Evolutionary conservation across 2,888 invertebrate species (phyloP), one percentile per base, ranked within the genome.

Genomic region (Heliconius hortense): DNA sequence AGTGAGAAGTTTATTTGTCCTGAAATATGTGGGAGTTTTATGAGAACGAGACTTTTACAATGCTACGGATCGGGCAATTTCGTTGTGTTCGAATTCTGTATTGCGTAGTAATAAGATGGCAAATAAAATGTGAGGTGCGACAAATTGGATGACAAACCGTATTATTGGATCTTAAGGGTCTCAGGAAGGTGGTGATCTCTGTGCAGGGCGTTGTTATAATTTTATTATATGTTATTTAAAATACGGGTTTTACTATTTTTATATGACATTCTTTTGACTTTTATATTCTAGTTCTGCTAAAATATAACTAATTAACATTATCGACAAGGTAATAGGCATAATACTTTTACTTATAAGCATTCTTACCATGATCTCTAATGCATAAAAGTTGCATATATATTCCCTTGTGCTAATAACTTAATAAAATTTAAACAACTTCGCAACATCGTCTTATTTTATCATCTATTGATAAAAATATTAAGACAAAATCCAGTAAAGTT

Each of bases 11-110:
- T 94, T 93, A 93, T 93, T 93, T 92, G 92, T 92, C 92, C 88
- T 92, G 91, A 92, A 92, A 93, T 92, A 92, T 94, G 93, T 90
- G 92, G 91, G 90, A 91, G 90, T 92, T 93, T 93, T 93, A 93
- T 89, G 92, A 88, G 88, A 87, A 86, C 83, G 86, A 87, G 84
- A 89, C 90, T 90, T 90, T 91, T 91, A 92, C 92, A 91, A 89
- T 92, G 89, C 89, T 87, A 86, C 88, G 89, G 89, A 91, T 92
- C 90, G 87, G 87, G 87, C 88, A 88, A 91, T 92, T 89, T 91
- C 88, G 88, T 89, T 88, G 88, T 88, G 88, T 89, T 82, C 82
- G 76, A 43, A 66, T 80, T 80, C 79, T 82, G 79, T 84, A 82
- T 83, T 82, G 83, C 84, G 76, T 79, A 79, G 83, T 90, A 92